These are phyloP conservation scores for Cerceris ruficornis DNA, from an alignment of 2,888 invertebrate species.

Conservation along the genomic window DNA sequence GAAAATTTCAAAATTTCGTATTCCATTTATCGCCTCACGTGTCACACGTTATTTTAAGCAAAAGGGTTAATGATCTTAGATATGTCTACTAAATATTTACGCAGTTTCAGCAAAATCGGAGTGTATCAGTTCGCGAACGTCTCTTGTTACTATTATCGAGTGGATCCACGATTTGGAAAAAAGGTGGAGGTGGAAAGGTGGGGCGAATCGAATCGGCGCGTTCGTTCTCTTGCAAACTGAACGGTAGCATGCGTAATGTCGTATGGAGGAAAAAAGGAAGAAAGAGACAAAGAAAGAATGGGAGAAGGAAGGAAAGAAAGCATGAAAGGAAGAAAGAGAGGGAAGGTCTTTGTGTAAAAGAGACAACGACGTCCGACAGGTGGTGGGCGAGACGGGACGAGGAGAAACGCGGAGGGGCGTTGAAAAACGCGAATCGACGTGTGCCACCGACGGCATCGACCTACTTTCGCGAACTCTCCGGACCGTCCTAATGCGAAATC, in stretches of 20 bases:
- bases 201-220: neutral
- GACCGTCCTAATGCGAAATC: conserved; percentile 49
- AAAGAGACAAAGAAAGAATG: too few species aligned
- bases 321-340: too few species aligned
- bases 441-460: conserved; percentile 52
- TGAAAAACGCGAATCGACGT: conserved; percentile 50
- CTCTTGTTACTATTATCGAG: too few species aligned
- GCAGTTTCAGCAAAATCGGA: too few species aligned
- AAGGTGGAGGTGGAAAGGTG: neutral
- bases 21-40: too few species aligned
- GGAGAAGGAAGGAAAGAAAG: too few species aligned
- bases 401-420: conserved; percentile 13
- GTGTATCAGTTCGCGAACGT: too few species aligned
- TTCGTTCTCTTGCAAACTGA: conserved; percentile 12
- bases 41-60: too few species aligned
- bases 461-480: conserved; percentile 46
- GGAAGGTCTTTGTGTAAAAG: conserved; percentile 31
- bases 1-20: too few species aligned
- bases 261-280: conserved; percentile 5
- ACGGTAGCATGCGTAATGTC: conserved; percentile 40
- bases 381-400: neutral
- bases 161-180: too few species aligned
- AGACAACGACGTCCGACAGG: neutral
- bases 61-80: too few species aligned
- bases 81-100: too few species aligned